These are phyloP conservation scores for Plecturocebus donacophilus DNA, from an alignment of 2,113 vertebrate species.

Conservation along the genomic window DNA sequence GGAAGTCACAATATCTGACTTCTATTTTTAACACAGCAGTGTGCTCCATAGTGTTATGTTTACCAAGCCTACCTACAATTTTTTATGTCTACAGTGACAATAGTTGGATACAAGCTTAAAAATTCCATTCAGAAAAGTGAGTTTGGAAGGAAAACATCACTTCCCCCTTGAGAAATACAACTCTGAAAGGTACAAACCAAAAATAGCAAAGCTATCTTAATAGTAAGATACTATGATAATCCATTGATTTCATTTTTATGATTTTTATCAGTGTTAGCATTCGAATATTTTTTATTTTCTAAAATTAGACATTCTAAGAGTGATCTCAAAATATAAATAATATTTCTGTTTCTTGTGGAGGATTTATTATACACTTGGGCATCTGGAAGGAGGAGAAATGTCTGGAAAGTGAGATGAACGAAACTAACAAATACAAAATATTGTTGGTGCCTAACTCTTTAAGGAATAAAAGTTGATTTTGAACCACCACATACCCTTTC, in stretches of 20 bases:
- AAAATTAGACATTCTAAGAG: background rate
- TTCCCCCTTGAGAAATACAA: background rate
- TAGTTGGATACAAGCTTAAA: background rate
- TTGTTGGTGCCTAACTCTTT: background rate
- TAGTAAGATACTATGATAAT: background rate
- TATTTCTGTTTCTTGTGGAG: background rate
- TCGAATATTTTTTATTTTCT: background rate
- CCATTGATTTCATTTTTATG: background rate
- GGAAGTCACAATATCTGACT: slow-evolving; percentile 39
- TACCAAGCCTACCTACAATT: background rate
- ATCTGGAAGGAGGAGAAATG: background rate
- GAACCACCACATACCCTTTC: background rate
- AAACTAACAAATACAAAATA: background rate
- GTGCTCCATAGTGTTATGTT: background rate
- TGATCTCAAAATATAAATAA: background rate
- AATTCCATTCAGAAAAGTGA: background rate
- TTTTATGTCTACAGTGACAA: background rate
- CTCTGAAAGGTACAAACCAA: background rate
- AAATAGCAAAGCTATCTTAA: background rate
- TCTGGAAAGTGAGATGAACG: background rate
- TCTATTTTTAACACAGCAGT: background rate
- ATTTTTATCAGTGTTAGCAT: background rate
- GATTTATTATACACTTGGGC: background rate
- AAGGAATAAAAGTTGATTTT: background rate
- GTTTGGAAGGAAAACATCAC: background rate